These are phyloP conservation scores for Bombus picipes DNA, from an alignment of 1,140 invertebrate genomes.

Conservation along the genomic window DNA sequence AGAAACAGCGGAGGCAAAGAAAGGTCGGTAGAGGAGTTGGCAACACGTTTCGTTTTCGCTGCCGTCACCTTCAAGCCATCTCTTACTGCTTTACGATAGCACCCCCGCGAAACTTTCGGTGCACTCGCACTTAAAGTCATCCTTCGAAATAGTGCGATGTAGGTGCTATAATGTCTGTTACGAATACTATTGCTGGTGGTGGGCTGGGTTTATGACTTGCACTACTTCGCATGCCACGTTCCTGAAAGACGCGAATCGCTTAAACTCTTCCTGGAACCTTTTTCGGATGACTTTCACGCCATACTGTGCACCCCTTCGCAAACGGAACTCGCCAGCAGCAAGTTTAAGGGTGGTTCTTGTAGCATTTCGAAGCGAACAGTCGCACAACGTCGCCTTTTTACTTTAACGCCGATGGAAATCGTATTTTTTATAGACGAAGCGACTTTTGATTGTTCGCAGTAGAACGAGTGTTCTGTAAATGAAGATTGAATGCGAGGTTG, in stretches of 20 bases:
- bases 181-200: conserved; percentile 35
- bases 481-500: too few species aligned
- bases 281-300: conserved; percentile 45
- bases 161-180: conserved; percentile 62
- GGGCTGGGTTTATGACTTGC: conserved; percentile 62
- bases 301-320: not conserved
- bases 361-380: conserved; percentile 15
- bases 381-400: not conserved
- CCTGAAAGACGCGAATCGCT: conserved; percentile 55
- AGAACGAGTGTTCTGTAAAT: too few species aligned
- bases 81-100: conserved; percentile 65
- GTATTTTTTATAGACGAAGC: not conserved
- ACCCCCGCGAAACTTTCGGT: conserved; percentile 57
- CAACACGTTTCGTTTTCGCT: conserved; percentile 63
- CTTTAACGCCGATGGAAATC: conserved; percentile 4
- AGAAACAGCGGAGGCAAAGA: conserved; percentile 20
- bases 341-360: conserved; percentile 27
- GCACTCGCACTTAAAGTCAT: conserved; percentile 65
- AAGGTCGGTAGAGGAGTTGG: conserved; percentile 39
- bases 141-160: conserved; percentile 60
- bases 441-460: not conserved
- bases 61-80: conserved; percentile 63
- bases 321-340: not conserved
- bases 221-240: conserved; percentile 51
- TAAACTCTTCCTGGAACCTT: conserved; percentile 57